A percentile compares a stretch with the other conserved stretches of the same genome.
Evolutionary conservation across 1,140 invertebrate genomes (phyloP).

Genomic region (Archivesica marissinica): DNA sequence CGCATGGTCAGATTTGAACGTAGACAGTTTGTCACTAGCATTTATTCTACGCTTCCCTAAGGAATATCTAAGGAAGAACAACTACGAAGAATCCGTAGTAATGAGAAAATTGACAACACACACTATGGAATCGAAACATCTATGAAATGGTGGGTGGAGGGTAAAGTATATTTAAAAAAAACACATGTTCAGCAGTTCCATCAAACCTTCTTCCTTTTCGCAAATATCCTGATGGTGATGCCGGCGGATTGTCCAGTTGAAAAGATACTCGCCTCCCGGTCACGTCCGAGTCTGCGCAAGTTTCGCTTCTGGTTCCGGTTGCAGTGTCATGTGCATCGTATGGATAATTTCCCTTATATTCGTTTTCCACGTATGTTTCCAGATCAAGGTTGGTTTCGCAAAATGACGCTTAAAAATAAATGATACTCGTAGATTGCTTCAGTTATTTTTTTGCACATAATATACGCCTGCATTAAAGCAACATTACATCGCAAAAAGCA

Average conservation of each 20-base stretch:
- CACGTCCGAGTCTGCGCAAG: slow-evolving; percentile 6
- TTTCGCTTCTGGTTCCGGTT: not conserved
- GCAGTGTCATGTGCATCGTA: not conserved
- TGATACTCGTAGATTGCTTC: too few relatives aligned
- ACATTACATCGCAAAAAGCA: too few relatives aligned
- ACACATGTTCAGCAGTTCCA: slow-evolving; percentile 64
- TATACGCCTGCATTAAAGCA: too few relatives aligned
- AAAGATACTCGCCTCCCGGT: slow-evolving; percentile 80
- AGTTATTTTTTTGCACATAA: too few relatives aligned
- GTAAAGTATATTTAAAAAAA: too few relatives aligned
- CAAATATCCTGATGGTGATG: slow-evolving; percentile 58
- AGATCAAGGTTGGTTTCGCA: slow-evolving; percentile 35
- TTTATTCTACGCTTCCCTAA: too few relatives aligned
- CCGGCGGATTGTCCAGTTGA: slow-evolving; percentile 72
- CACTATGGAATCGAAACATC: slow-evolving; percentile 16
- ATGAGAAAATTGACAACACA: not conserved
- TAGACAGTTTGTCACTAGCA: too few relatives aligned
- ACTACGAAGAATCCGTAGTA: not conserved
- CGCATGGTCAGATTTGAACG: not conserved
- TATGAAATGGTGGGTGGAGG: not conserved
- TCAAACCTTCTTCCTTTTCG: slow-evolving; percentile 75
- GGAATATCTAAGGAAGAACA: too few relatives aligned
- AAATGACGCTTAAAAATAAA: slow-evolving; percentile 29
- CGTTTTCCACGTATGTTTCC: not conserved
- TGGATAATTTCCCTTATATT: slow-evolving; percentile 38